Evolutionary conservation across 1,140 invertebrate species (phyloP).

Genomic region (Tribolium madens): DNA sequence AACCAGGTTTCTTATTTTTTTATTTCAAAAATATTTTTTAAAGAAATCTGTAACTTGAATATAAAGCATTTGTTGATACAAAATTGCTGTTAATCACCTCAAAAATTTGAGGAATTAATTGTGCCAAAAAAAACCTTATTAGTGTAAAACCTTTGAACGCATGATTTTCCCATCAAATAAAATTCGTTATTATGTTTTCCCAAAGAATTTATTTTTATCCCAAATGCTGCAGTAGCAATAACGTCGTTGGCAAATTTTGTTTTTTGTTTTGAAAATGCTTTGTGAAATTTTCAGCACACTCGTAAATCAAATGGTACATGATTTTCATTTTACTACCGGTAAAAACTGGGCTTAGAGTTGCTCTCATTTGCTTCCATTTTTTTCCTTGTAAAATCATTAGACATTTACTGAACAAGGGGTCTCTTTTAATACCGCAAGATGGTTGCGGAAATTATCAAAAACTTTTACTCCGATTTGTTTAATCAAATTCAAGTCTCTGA

Average conservation of each 20-base stretch:
- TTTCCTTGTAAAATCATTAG: constrained; percentile 55
- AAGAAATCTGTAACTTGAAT: constrained; percentile 43
- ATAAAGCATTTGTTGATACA: no score
- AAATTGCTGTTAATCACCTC: no score
- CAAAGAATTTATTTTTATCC: constrained; percentile 68
- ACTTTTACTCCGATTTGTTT: constrained; percentile 59
- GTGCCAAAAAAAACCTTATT: constrained; percentile 45
- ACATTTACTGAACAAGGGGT: constrained; percentile 60
- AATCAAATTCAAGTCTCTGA: constrained; percentile 70
- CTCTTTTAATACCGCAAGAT: constrained; percentile 36
- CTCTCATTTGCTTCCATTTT: constrained; percentile 64
- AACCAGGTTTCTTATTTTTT: no score
- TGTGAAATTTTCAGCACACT: constrained; percentile 58
- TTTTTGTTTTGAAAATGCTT: constrained; percentile 55
- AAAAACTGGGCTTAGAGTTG: constrained; percentile 64
- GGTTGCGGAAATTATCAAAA: constrained; percentile 64
- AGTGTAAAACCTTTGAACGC: constrained; percentile 57
- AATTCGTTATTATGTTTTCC: constrained; percentile 66
- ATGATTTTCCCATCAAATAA: constrained; percentile 64
- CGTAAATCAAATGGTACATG: constrained; percentile 62
- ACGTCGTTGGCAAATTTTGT: constrained; percentile 71
- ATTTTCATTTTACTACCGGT: constrained; percentile 65
- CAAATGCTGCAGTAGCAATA: constrained; percentile 69
- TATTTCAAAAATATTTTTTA: no score
- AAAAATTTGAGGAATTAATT: background rate